A percentile compares a stretch with the other conserved stretches of the same genome.
Evolutionary conservation across 2,113 vertebrate genomes (phyloP).

Genomic region (Micronisus gabar): DNA sequence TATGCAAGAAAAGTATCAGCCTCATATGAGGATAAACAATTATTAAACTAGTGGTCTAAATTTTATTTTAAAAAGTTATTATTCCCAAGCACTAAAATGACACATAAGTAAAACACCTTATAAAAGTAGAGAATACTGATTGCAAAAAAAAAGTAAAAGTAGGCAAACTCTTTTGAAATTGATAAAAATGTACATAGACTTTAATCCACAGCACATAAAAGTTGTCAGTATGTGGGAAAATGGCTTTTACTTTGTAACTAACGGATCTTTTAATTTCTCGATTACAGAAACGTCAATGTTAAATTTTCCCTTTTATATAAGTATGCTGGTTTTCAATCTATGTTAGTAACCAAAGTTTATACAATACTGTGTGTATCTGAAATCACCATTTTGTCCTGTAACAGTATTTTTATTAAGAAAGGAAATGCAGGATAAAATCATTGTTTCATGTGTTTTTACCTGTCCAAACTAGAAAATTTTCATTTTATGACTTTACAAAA

Average conservation of each 20-base stretch:
- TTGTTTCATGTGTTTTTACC: neutral
- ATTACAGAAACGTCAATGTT: neutral
- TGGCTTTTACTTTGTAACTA: neutral
- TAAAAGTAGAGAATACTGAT: neutral
- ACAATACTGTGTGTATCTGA: neutral
- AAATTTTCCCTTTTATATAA: neutral
- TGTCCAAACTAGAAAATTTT: neutral
- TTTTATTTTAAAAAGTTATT: constrained; percentile 8
- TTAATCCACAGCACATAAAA: neutral
- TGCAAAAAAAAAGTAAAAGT: neutral
- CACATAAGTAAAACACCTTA: neutral
- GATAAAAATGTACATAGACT: neutral
- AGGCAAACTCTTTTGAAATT: neutral
- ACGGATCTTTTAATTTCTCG: neutral
- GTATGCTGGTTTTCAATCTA: neutral
- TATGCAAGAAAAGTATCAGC: neutral
- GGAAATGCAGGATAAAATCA: constrained; percentile 53
- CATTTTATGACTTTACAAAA: constrained; percentile 16
- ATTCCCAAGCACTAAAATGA: neutral
- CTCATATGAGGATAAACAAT: neutral
- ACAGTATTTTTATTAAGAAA: constrained; percentile 3
- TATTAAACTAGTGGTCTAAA: neutral
- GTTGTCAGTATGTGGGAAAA: neutral
- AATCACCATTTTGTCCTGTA: constrained; percentile 8
- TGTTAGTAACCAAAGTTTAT: neutral